These are phyloP conservation scores for Nothocercus julius DNA, from an alignment of 2,113 vertebrate species.

Conservation along the genomic window DNA sequence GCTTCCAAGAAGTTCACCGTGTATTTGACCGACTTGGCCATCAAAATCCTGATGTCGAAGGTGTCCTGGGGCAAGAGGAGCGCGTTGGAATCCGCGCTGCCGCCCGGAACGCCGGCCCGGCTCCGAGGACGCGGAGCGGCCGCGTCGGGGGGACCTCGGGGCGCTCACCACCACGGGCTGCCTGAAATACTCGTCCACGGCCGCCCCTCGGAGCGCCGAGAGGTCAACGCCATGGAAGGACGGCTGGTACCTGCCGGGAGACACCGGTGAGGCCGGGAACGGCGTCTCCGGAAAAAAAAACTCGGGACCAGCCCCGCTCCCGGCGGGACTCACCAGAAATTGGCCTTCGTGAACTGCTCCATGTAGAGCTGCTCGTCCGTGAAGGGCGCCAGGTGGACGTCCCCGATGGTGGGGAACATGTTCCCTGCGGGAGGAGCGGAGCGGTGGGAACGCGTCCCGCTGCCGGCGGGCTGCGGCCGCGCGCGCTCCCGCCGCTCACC, in stretches of 20 bases:
- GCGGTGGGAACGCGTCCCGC: neutral
- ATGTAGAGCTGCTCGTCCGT: slow-evolving; percentile 98
- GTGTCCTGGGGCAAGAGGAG: slow-evolving; percentile 82
- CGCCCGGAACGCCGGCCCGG: too few relatives aligned
- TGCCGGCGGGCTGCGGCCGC: too few relatives aligned
- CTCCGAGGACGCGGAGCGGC: too few relatives aligned
- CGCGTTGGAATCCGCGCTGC: too few relatives aligned
- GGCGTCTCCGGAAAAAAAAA: too few relatives aligned
- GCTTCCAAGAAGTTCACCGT: slow-evolving; percentile 96
- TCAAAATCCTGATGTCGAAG: slow-evolving; percentile 94
- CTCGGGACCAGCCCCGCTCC: too few relatives aligned
- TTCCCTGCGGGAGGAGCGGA: slow-evolving; percentile 80
- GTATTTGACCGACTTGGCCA: slow-evolving; percentile 96
- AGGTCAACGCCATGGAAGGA: slow-evolving; percentile 96
- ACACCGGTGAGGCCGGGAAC: too few relatives aligned
- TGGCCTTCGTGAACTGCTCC: slow-evolving; percentile 98
- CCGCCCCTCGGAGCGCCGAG: slow-evolving; percentile 90
- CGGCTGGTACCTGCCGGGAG: slow-evolving; percentile 88
- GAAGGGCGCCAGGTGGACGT: slow-evolving; percentile 94
- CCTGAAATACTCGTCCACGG: slow-evolving; percentile 94
- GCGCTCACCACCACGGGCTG: slow-evolving; percentile 92
- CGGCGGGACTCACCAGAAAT: slow-evolving; percentile 87
- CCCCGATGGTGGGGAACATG: slow-evolving; percentile 96
- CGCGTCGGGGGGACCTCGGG: neutral
- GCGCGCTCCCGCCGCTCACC: slow-evolving; percentile 73